phyloP scores from a whole-genome alignment of 1,140 invertebrate genomes.

The Pectinophora gossypiella region DNA sequence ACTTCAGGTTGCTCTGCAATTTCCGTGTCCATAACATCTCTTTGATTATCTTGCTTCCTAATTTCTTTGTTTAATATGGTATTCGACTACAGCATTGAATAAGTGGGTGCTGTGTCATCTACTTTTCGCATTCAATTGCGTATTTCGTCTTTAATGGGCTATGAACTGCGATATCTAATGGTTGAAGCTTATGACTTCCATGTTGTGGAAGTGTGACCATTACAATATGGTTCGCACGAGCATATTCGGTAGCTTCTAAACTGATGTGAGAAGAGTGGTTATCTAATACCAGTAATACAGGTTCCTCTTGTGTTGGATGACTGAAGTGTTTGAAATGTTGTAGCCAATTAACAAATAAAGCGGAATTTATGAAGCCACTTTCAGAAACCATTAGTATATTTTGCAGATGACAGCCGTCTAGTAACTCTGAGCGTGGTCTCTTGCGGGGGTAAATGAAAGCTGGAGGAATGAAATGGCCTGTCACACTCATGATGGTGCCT shows the following conservation, averaged over 20 bases:
- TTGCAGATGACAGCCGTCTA: conserved; percentile 1
- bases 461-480: conserved; percentile 33
- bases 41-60: no score
- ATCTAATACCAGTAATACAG: conserved; percentile 16
- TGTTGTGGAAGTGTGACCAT: conserved; percentile 27
- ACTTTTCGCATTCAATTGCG: conserved; percentile 8
- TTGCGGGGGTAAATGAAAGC: conserved; percentile 40
- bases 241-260: conserved; percentile 18
- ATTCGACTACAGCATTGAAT: no score
- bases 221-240: conserved; percentile 29
- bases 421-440: conserved; percentile 15
- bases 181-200: conserved; percentile 36
- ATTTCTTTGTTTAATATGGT: no score
- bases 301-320: conserved; percentile 12
- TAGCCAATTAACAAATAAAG: conserved; percentile 19
- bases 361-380: conserved; percentile 17
- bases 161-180: conserved; percentile 38
- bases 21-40: no score
- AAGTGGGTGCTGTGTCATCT: neutral
- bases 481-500: conserved; percentile 35
- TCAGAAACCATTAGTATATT: conserved; percentile 22
- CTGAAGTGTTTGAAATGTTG: conserved; percentile 17
- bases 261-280: conserved; percentile 13
- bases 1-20: no score
- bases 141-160: conserved; percentile 42